These are phyloP conservation scores for Cyclophora punctaria DNA, from an alignment of 2,888 invertebrate genomes.

Conservation along the genomic window DNA sequence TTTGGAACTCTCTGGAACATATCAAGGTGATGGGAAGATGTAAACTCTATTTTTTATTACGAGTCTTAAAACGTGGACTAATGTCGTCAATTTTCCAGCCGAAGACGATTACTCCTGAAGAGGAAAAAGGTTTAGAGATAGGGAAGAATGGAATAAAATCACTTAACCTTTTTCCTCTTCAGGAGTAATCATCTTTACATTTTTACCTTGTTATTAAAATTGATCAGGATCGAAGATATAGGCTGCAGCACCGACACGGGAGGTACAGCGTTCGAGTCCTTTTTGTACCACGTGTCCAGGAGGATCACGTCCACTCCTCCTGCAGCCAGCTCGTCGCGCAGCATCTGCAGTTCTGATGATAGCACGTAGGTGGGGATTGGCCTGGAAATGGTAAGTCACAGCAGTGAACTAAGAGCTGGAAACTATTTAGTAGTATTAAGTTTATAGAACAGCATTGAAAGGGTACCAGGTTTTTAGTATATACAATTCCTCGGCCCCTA, in stretches of 20 bases:
- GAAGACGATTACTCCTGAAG: too few species aligned
- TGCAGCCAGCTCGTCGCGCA: slow-evolving; percentile 88
- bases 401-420: background rate
- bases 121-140: too few species aligned
- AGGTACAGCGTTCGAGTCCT: slow-evolving; percentile 97
- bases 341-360: slow-evolving; percentile 90
- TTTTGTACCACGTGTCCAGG: slow-evolving; percentile 95
- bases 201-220: slow-evolving; percentile 96
- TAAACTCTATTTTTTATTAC: background rate
- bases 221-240: slow-evolving; percentile 96
- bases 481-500: too few species aligned
- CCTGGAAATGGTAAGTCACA: slow-evolving; percentile 46
- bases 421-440: background rate
- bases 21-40: background rate
- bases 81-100: too few species aligned
- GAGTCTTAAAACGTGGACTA: background rate
- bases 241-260: slow-evolving; percentile 96
- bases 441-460: too few species aligned
- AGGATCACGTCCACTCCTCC: slow-evolving; percentile 88
- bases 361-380: slow-evolving; percentile 97
- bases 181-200: too few species aligned
- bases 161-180: too few species aligned
- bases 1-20: slow-evolving; percentile 88
- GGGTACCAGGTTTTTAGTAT: too few species aligned
- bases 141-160: too few species aligned